Evolutionary conservation across 2,113 vertebrate species (phyloP).

Genomic region (Mungos mungo): DNA sequence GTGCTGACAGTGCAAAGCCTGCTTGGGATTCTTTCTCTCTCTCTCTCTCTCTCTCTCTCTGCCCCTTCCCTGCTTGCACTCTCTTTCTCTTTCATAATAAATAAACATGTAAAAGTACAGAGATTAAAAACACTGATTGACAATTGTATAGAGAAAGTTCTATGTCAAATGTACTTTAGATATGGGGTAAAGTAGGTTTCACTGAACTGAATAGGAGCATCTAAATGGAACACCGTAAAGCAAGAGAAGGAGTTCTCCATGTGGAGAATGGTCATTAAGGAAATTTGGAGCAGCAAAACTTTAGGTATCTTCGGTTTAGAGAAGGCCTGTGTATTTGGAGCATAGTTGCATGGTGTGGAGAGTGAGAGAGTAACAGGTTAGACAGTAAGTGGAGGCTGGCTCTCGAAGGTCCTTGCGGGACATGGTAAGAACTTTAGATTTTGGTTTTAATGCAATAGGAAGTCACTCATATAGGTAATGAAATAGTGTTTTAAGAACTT

Average conservation of each 20-base stretch:
- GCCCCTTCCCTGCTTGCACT: too few species aligned
- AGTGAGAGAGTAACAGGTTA: neutral
- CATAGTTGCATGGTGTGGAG: neutral
- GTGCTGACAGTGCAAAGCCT: too few species aligned
- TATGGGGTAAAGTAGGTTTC: neutral
- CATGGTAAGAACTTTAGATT: neutral
- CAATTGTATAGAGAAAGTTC: neutral
- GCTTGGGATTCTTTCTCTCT: too few species aligned
- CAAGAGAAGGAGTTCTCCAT: neutral
- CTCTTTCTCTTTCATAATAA: neutral
- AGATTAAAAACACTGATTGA: neutral
- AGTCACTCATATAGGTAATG: neutral
- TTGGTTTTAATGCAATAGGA: neutral
- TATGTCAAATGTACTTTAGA: neutral
- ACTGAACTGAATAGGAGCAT: neutral
- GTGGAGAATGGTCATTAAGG: neutral
- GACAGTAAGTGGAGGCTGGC: neutral
- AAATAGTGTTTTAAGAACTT: neutral
- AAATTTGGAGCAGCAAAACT: neutral
- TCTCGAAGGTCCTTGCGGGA: neutral
- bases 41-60: too few species aligned
- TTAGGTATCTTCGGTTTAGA: neutral
- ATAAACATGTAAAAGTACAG: neutral
- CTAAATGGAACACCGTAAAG: neutral
- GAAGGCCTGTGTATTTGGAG: neutral